Percentiles rank a stretch among this genome's conserved stretches.
Evolutionary conservation across 2,797 vertebrate genomes (phyloP).

Genomic region (Chromobotia macracanthus): DNA sequence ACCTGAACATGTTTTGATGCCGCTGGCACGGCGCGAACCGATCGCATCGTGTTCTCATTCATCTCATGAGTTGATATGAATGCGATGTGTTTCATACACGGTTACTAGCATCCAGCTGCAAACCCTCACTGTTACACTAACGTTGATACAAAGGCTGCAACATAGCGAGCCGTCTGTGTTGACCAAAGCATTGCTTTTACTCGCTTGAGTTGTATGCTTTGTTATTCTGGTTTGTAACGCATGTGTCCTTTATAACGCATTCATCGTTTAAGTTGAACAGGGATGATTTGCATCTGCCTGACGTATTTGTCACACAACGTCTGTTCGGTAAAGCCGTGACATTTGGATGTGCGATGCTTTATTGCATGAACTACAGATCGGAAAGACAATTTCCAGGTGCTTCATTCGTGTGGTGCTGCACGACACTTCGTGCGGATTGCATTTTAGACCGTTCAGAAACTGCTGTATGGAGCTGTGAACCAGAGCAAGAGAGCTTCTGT

Average conservation of each 20-base stretch:
- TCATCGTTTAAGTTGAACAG: background rate
- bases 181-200: background rate
- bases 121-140: constrained; percentile 28
- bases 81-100: constrained; percentile 37
- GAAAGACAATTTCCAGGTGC: background rate
- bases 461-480: background rate
- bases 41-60: constrained; percentile 39
- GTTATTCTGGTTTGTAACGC: background rate
- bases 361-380: background rate
- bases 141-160: constrained; percentile 39
- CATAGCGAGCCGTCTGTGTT: constrained; percentile 21
- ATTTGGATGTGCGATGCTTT: constrained; percentile 19
- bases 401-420: background rate
- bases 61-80: constrained; percentile 38
- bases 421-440: background rate
- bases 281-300: background rate
- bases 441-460: constrained; percentile 6
- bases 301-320: constrained; percentile 5
- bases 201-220: constrained; percentile 8
- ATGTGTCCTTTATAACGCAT: background rate
- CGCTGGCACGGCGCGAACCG: constrained; percentile 21
- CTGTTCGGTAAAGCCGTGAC: background rate
- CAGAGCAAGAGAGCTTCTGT: constrained; percentile 8
- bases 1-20: constrained; percentile 49
- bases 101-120: constrained; percentile 61